Conservation (phyloP, 2,888 invertebrate species). For the Aporophyla nigra region DNA sequence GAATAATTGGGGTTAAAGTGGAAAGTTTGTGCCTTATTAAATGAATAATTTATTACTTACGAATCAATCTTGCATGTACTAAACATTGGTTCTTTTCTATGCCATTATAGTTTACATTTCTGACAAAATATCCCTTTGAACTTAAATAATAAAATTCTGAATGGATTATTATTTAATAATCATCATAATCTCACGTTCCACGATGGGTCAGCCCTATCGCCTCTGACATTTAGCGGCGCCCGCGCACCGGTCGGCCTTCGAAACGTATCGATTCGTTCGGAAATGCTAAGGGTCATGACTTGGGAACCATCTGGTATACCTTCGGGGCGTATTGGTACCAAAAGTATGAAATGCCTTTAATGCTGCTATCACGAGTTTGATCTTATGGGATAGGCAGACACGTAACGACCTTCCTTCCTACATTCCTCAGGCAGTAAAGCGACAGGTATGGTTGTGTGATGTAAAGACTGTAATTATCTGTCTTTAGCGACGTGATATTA, state of each 20-base stretch:
- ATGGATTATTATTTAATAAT: constrained; percentile 17
- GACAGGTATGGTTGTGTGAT: constrained; percentile 4
- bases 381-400: constrained; percentile 36
- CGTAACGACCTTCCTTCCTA: constrained; percentile 30
- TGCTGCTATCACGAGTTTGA: constrained; percentile 45
- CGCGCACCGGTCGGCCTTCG: constrained; percentile 71
- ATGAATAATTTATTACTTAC: neutral
- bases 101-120: too few species aligned
- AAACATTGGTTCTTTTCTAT: neutral
- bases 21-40: constrained; percentile 14
- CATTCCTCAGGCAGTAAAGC: constrained; percentile 12
- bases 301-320: constrained; percentile 64
- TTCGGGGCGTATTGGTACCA: constrained; percentile 45
- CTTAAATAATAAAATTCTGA: too few species aligned
- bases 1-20: constrained; percentile 13
- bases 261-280: constrained; percentile 63
- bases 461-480: constrained; percentile 45
- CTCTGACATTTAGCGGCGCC: constrained; percentile 71
- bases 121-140: neutral
- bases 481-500: neutral
- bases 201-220: constrained; percentile 62
- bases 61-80: neutral
- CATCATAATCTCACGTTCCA: constrained; percentile 17
- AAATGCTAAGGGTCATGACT: constrained; percentile 70
- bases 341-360: constrained; percentile 38